These are phyloP conservation scores for Meiosimyza decipiens DNA, from an alignment of 2,888 invertebrate species.

Conservation along the genomic window DNA sequence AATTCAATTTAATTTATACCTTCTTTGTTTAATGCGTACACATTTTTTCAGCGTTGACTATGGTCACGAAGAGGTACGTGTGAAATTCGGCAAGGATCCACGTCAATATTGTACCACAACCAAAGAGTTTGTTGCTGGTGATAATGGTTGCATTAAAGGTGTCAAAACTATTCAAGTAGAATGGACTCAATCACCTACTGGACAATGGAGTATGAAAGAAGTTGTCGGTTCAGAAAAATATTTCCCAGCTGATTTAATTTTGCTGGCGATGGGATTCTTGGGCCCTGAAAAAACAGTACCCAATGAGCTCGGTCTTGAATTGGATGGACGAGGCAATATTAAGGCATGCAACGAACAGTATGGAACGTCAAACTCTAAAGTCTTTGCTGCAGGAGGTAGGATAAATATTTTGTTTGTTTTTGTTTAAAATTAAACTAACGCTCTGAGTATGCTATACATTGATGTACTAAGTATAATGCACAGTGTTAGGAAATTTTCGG, in stretches of 20 bases:
- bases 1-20: neutral
- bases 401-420: conserved; percentile 23
- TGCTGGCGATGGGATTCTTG: conserved; percentile 98
- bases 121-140: conserved; percentile 89
- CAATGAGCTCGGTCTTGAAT: conserved; percentile 80
- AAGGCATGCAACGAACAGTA: conserved; percentile 83
- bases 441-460: too few relatives aligned
- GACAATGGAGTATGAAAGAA: conserved; percentile 95
- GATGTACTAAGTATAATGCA: too few relatives aligned
- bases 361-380: conserved; percentile 81
- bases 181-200: conserved; percentile 92
- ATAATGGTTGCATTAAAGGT: conserved; percentile 89
- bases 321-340: conserved; percentile 94
- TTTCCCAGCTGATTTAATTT: conserved; percentile 88
- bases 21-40: neutral
- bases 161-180: conserved; percentile 91
- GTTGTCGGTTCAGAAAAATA: conserved; percentile 81
- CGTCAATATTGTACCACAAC: conserved; percentile 93
- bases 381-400: conserved; percentile 96
- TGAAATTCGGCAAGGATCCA: conserved; percentile 93
- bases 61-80: conserved; percentile 95
- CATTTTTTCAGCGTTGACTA: conserved; percentile 81
- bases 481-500: too few relatives aligned
- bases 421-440: neutral
- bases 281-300: conserved; percentile 94